Base-by-base conservation (phyloP, 1,140 invertebrate genomes). In the Ceratina calcarata region DNA sequence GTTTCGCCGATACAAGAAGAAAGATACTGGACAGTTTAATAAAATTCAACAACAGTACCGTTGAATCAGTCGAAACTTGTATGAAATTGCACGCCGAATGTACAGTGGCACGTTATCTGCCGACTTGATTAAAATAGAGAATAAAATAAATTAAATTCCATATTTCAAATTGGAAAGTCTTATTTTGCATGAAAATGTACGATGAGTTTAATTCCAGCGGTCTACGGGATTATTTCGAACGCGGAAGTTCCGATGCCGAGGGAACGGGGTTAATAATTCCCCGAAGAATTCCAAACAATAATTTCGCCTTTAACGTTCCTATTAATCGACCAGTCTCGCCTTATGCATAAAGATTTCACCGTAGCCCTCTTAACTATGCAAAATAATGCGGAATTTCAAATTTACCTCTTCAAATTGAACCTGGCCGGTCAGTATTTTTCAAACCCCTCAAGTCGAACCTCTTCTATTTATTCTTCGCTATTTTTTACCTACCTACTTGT, bases 271-370 rank as follows among this genome's bases (percentile, higher is more conserved):
- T 78, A 72, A 72, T 72, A 79, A 79, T 79, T 27, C 32, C 27
- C 18, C 51, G 45, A 58, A 79, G 51, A 66, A 73, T 66, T 72
- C 27, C 49, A 7, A 57, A 65, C 69, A 65, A 73, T 58, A 78
- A 73, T 65, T 78, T 2, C 53, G 7, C 37, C 49, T 49, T 73
- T 73, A 72, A 66, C 70, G 53, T 57, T 58, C 60, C 20, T 73
- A 79, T 79, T 65, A 85, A 85, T 84, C 68, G 78, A 64, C 64
- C 18, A n/a, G 45, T 22, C 57, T 58, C 64, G 70, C 55, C 82
- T 87, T 87, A 87, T 87, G 78, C 80, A 83, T 85, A 83, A 87
- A 87, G 85, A 87, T 87, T 70, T 72, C 78, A 62, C 58, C 27
- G 60, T 15, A 20, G 55, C 69, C 72, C 49, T 69, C 72, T 60